A percentile compares a stretch with the other conserved stretches of the same genome.
phyloP scores from a whole-genome alignment of 2,113 vertebrate species.

The Tetrao urogallus region DNA sequence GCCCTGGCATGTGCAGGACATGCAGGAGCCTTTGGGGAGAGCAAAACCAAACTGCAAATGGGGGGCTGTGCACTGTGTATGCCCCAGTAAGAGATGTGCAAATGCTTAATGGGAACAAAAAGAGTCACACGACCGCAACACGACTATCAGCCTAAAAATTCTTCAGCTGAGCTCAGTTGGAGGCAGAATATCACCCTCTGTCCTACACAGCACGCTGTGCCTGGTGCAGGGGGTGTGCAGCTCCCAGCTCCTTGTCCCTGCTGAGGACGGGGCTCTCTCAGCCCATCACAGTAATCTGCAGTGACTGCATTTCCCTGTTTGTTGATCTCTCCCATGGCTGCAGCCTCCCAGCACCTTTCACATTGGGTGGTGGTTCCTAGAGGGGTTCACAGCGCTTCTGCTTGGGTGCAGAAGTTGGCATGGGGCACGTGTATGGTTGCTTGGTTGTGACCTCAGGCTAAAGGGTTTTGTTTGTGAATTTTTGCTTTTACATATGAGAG shows the following conservation, averaged over 20 bases:
- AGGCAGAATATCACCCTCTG: neutral
- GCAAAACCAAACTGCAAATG: neutral
- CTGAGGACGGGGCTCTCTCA: neutral
- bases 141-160: neutral
- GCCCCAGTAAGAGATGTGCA: neutral
- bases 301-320: slow-evolving; percentile 30
- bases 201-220: neutral
- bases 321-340: slow-evolving; percentile 21
- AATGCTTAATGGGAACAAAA: neutral
- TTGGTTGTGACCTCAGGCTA: neutral
- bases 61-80: neutral
- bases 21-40: neutral
- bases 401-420: neutral
- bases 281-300: neutral
- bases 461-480: neutral
- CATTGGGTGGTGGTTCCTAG: slow-evolving; percentile 24
- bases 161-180: neutral
- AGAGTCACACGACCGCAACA: neutral
- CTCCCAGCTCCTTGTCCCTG: neutral
- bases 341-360: slow-evolving; percentile 28
- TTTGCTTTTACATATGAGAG: neutral
- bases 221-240: neutral
- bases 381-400: slow-evolving; percentile 21
- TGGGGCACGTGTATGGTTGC: neutral
- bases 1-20: accelerated